Percentiles rank a stretch among this genome's conserved stretches.
Conservation (phyloP, 2,888 invertebrate species). For the Stratiomys singularior region DNA sequence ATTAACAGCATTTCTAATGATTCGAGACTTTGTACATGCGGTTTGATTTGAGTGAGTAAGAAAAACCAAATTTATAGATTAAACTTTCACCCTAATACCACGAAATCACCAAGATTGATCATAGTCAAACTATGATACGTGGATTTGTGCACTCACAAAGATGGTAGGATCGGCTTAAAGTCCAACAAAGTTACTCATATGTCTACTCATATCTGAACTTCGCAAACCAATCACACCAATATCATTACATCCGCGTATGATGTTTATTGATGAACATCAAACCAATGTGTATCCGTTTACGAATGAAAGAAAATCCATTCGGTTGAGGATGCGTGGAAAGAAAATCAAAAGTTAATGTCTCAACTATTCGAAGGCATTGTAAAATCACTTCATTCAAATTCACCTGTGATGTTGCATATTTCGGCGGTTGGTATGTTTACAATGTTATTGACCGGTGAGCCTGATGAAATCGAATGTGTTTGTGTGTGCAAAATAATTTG, state of each 20-base stretch:
- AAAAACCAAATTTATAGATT: not conserved
- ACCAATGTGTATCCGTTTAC: no score
- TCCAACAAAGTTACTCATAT: not conserved
- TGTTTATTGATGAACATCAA: no score
- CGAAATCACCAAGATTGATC: no score
- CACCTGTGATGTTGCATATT: not conserved
- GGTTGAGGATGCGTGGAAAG: not conserved
- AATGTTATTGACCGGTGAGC: slow-evolving; percentile 11
- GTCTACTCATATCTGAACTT: slow-evolving; percentile 1
- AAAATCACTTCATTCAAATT: slow-evolving; percentile 11
- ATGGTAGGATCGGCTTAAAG: not conserved
- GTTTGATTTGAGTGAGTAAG: not conserved
- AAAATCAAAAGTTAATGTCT: not conserved
- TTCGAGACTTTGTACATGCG: not conserved
- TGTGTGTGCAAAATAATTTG: not conserved
- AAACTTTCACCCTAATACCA: slow-evolving; percentile 11
- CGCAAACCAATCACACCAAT: not conserved
- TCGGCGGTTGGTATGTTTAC: not conserved
- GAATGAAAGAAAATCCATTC: not conserved
- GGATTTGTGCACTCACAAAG: no score
- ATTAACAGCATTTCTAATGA: no score
- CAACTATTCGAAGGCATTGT: not conserved
- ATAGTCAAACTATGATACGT: no score
- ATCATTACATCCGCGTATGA: no score
- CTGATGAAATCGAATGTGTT: no score